These are phyloP conservation scores for Microtus richardsoni DNA, from an alignment of 2,113 vertebrate genomes.

Conservation along the genomic window DNA sequence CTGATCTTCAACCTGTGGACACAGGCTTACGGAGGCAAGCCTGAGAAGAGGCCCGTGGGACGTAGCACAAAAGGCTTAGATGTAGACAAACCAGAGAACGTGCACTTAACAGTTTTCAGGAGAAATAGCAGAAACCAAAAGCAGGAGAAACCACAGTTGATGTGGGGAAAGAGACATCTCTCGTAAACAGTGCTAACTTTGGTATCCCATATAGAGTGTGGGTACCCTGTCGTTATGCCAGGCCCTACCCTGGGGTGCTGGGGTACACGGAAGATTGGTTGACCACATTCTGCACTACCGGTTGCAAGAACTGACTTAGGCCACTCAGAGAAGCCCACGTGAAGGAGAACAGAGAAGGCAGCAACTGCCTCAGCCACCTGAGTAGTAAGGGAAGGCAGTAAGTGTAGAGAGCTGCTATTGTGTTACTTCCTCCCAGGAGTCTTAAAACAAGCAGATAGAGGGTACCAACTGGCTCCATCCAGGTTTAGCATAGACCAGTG, in stretches of 20 bases:
- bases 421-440: background rate
- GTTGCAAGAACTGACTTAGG: background rate
- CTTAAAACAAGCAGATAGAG: background rate
- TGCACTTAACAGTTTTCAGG: background rate
- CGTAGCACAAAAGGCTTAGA: no score
- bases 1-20: background rate
- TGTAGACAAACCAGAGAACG: background rate
- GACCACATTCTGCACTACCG: accelerated
- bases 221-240: background rate
- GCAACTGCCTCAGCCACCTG: accelerated
- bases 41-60: background rate
- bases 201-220: background rate
- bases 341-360: background rate
- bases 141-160: background rate
- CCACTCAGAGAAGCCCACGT: background rate
- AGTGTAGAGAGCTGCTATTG: background rate
- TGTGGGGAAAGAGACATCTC: background rate
- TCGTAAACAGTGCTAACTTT: background rate
- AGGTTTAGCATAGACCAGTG: background rate
- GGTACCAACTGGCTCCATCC: background rate
- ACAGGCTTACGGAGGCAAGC: accelerated
- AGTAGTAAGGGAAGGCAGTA: accelerated
- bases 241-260: background rate
- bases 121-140: background rate
- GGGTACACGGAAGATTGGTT: background rate